Evolutionary conservation across 2,797 vertebrate species (phyloP), one percentile per base, ranked within the genome.

Genomic region (Sparidentex hasta): DNA sequence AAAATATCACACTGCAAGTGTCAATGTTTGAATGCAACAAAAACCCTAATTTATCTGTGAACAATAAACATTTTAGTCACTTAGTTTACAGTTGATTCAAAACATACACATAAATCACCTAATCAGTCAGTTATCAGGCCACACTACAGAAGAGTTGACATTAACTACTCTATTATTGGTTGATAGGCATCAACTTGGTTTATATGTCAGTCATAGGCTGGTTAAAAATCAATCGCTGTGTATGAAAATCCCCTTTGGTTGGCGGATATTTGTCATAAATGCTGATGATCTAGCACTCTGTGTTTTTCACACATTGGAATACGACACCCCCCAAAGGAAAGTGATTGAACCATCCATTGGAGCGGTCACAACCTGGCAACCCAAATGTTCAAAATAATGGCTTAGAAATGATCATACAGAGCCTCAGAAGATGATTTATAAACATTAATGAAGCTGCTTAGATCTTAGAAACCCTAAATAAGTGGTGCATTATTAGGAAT

Each of bases 381-480:
- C 47, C 47, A 48, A 48, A 48, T 20, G 47, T 17, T 48, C 17
- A 20, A 7, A 48, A 7, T 18, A 48, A 48, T 48, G 47, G 5
- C 47, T 20, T 17, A 48, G 7, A 7, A 8, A 8, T 48, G 47
- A 48, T 48, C 17, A 18, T 46, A 48, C 17, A 20, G 5, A 48
- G 47, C 47, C 44, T 51, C 7, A 38, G 38, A 38, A 38, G 38
- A 38, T 9, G 38, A 38, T 38, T 38, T 38, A 38, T 9, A 38
- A 38, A 38, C 27, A 25, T 57, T 7, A 58, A 63, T 58, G 64
- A 74, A 65, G 27, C 17, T 41, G 18, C 23, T 74, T 63, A 23
- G 8, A 33, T 18, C 5, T 54, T 27, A 29, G 3, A 25, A 65
- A 47, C 16, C 9, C 16, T 3, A 48, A 3, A 23, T 68, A 61